Conservation (phyloP, 2,113 vertebrate genomes). For the Xiphophorus maculatus region DNA sequence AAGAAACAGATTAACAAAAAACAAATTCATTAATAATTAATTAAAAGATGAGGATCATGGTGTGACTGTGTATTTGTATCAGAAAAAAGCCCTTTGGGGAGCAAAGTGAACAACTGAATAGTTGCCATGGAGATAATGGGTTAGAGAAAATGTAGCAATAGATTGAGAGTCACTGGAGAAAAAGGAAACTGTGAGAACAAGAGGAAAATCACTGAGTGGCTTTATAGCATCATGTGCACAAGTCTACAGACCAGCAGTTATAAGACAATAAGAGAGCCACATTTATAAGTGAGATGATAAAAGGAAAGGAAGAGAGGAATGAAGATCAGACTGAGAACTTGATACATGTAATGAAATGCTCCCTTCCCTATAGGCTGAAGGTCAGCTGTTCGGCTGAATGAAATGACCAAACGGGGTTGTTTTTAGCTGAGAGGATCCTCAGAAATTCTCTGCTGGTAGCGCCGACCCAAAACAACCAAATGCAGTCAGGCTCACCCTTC, state of each 20-base stretch:
- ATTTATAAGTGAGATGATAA: not conserved
- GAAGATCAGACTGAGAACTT: not conserved
- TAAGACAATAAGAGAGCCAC: not conserved
- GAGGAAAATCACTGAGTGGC: constrained; percentile 13
- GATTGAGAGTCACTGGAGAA: constrained; percentile 41
- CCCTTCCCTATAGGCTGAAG: constrained; percentile 30
- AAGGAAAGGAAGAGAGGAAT: constrained; percentile 2
- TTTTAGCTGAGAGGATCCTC: constrained; percentile 29
- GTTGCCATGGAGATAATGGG: constrained; percentile 69
- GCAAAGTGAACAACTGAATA: constrained; percentile 61
- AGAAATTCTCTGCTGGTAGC: constrained; percentile 20
- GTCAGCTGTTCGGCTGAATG: constrained; percentile 27
- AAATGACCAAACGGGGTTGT: not conserved
- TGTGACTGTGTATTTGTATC: constrained; percentile 17
- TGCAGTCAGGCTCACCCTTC: constrained; percentile 20
- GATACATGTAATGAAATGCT: constrained; percentile 19
- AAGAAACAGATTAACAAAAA: constrained; percentile 31
- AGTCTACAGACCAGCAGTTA: not conserved
- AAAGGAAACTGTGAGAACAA: constrained; percentile 23
- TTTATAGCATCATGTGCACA: constrained; percentile 23
- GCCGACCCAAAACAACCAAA: constrained; percentile 23
- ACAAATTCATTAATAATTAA: constrained; percentile 35
- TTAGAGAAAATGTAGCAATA: constrained; percentile 35
- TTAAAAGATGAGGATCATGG: constrained; percentile 16
- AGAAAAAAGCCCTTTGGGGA: constrained; percentile 13